Conservation (phyloP, 2,113 vertebrate genomes). For the Sigmodon hispidus region DNA sequence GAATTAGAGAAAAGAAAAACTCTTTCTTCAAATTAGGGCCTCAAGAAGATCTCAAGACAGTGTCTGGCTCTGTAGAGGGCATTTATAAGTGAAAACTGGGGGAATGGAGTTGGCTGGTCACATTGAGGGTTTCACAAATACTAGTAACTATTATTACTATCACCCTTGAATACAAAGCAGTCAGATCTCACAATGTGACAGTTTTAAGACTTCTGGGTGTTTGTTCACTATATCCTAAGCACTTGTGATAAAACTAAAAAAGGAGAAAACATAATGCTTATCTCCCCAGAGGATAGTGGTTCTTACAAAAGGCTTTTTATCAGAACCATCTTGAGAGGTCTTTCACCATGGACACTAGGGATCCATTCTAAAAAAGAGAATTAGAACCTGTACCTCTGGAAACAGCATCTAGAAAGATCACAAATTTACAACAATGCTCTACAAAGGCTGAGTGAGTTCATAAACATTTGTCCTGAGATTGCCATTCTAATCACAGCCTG, state of each 20-base stretch:
- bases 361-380: background rate
- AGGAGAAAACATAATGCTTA: background rate
- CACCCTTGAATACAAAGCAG: conserved; percentile 42
- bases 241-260: conserved; percentile 16
- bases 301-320: conserved; percentile 33
- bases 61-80: background rate
- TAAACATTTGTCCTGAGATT: background rate
- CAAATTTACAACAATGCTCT: conserved; percentile 9
- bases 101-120: background rate
- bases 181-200: background rate
- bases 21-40: conserved; percentile 19
- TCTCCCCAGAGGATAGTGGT: background rate
- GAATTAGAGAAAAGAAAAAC: background rate
- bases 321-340: conserved; percentile 22
- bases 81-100: conserved; percentile 3
- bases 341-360: background rate
- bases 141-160: background rate
- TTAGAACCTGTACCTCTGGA: background rate
- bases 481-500: background rate
- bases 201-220: conserved; percentile 29
- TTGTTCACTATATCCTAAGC: conserved; percentile 1
- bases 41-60: background rate
- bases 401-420: background rate
- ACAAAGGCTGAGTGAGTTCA: background rate
- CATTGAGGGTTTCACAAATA: background rate